Conservation (phyloP, 1,140 invertebrate genomes). For the Oreohelix idahoensis region DNA sequence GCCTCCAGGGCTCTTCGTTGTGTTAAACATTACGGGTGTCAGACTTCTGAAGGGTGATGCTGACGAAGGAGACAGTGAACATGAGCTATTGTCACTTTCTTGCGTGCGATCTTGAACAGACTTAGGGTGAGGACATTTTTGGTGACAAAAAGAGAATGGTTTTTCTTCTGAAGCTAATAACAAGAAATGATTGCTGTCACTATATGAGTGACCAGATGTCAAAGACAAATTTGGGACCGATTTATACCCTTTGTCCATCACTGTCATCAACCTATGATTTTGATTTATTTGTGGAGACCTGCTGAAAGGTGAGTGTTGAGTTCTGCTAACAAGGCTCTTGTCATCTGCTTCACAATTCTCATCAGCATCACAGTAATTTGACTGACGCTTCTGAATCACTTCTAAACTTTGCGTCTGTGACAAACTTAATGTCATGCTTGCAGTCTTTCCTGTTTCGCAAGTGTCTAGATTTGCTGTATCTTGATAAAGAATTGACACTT, state of each 20-base stretch:
- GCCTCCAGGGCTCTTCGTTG: not conserved
- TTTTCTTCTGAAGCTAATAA: not conserved
- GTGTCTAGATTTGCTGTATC: not conserved
- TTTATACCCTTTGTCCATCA: not conserved
- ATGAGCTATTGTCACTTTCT: not conserved
- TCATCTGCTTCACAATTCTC: not conserved
- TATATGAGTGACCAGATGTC: not conserved
- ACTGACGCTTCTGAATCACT: not conserved
- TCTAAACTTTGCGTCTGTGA: not conserved
- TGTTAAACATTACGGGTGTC: not conserved
- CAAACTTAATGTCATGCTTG: not conserved
- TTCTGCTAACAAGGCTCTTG: not conserved
- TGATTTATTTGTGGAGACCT: not conserved
- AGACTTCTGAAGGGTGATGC: not conserved
- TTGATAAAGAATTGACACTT: not conserved
- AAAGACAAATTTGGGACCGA: not conserved
- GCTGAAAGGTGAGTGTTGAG: not conserved
- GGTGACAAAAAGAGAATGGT: not conserved
- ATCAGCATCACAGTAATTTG: not conserved
- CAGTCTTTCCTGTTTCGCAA: not conserved
- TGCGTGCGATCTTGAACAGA: not conserved
- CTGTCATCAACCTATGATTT: not conserved
- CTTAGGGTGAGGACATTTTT: not conserved
- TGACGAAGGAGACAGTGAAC: not conserved
- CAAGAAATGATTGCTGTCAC: not conserved